phyloP scores from a whole-genome alignment of 2,113 vertebrate genomes.

The Trogon surrucura region DNA sequence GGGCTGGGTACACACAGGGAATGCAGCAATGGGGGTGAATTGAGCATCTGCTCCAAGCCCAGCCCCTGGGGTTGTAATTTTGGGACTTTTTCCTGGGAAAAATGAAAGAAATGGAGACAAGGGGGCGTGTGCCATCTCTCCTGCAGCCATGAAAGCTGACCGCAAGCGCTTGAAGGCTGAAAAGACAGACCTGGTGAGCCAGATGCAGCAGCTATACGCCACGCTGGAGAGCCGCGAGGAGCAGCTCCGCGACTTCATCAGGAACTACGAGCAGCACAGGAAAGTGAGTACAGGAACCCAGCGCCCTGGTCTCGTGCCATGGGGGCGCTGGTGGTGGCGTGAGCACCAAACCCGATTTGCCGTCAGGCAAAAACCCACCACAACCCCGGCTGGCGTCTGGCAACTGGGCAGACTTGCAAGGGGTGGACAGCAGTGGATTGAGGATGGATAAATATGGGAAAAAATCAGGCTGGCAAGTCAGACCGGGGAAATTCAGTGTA shows the following conservation, averaged over 20 bases:
- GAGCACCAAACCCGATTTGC: rapidly evolving
- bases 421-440: neutral
- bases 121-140: neutral
- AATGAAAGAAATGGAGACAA: neutral
- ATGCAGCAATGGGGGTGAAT: rapidly evolving
- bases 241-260: constrained; percentile 96
- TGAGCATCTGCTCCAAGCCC: neutral
- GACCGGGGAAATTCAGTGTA: rapidly evolving
- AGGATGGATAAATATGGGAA: neutral
- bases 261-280: constrained; percentile 98
- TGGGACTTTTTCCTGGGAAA: neutral
- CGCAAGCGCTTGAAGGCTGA: constrained; percentile 94
- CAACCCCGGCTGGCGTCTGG: neutral
- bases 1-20: neutral
- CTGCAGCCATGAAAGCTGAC: constrained; percentile 95
- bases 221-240: constrained; percentile 97
- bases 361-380: rapidly evolving
- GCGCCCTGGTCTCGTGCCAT: rapidly evolving
- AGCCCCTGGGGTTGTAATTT: rapidly evolving
- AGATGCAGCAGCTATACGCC: constrained; percentile 98
- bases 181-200: constrained; percentile 94
- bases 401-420: too few relatives aligned
- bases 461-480: neutral
- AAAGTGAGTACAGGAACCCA: constrained; percentile 77
- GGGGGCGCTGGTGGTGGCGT: rapidly evolving